phyloP scores from a whole-genome alignment of 2,797 vertebrate species.

The Spheniscus humboldti region DNA sequence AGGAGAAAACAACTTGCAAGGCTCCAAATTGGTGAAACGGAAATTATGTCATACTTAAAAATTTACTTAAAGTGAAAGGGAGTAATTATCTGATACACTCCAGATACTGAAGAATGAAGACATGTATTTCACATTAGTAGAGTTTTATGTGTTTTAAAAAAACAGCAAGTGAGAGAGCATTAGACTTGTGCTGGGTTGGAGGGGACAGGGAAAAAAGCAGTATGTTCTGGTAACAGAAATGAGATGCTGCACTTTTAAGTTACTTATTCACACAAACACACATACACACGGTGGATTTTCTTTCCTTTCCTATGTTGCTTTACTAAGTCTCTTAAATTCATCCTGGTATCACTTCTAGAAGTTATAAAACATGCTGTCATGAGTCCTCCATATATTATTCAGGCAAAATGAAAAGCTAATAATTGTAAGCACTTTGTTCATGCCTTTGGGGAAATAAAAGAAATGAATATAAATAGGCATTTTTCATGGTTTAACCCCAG shows the following conservation, averaged over 20 bases:
- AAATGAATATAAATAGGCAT: neutral
- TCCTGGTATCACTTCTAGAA: neutral
- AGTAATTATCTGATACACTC: neutral
- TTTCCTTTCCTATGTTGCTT: neutral
- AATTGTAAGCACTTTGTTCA: neutral
- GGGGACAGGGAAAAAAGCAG: neutral
- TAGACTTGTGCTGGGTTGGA: neutral
- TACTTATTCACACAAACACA: neutral
- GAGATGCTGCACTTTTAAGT: neutral
- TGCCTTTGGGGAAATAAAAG: conserved; percentile 2
- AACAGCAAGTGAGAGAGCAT: neutral
- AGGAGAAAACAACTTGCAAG: neutral
- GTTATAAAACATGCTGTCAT: neutral
- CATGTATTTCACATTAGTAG: neutral
- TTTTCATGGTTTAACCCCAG: no score
- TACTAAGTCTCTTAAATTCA: neutral
- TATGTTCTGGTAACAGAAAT: neutral
- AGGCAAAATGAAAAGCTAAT: neutral
- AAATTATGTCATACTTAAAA: neutral
- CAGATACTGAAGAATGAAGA: neutral
- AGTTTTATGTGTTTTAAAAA: neutral
- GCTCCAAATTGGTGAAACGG: neutral
- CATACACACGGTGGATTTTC: neutral
- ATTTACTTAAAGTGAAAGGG: neutral
- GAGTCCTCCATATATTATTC: neutral